A percentile compares a stretch with the other conserved stretches of the same genome.
Conservation (phyloP, 2,797 vertebrate species). For the Pseudotriccus pelzelni region DNA sequence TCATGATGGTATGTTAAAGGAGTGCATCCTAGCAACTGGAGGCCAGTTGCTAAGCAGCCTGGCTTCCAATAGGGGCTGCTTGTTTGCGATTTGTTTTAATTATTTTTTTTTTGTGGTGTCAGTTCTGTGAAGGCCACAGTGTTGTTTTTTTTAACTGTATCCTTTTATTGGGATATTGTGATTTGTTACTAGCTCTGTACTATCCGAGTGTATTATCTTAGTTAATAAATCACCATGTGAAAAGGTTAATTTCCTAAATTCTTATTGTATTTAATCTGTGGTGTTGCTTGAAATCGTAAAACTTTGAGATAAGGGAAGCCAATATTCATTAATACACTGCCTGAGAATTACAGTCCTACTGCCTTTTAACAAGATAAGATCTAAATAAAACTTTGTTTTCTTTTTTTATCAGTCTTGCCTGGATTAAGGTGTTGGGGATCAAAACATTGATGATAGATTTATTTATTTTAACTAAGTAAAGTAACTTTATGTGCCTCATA, state of each 20-base stretch:
- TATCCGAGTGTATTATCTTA: constrained; percentile 66
- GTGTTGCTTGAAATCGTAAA: constrained; percentile 36
- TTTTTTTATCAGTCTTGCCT: background rate
- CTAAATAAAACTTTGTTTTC: background rate
- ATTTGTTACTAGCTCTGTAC: constrained; percentile 67
- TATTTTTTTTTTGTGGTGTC: constrained; percentile 41
- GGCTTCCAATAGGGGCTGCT: constrained; percentile 77
- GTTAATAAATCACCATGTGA: constrained; percentile 75
- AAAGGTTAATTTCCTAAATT: constrained; percentile 66
- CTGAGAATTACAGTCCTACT: background rate
- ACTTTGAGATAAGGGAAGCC: constrained; percentile 10
- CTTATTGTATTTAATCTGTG: constrained; percentile 27
- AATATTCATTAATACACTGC: background rate
- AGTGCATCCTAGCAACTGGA: constrained; percentile 86
- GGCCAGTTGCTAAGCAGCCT: constrained; percentile 83
- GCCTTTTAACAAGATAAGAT: background rate
- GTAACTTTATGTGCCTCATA: background rate
- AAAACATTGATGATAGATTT: background rate
- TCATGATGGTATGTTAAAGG: constrained; percentile 86
- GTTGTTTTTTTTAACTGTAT: constrained; percentile 74
- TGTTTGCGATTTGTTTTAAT: constrained; percentile 74
- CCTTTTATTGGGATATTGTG: constrained; percentile 72
- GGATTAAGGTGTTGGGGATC: background rate
- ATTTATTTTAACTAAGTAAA: background rate
- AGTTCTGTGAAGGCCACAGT: constrained; percentile 63